phyloP scores from a whole-genome alignment of 92 coral and sea anemone species.

The Siderastrea radians region DNA sequence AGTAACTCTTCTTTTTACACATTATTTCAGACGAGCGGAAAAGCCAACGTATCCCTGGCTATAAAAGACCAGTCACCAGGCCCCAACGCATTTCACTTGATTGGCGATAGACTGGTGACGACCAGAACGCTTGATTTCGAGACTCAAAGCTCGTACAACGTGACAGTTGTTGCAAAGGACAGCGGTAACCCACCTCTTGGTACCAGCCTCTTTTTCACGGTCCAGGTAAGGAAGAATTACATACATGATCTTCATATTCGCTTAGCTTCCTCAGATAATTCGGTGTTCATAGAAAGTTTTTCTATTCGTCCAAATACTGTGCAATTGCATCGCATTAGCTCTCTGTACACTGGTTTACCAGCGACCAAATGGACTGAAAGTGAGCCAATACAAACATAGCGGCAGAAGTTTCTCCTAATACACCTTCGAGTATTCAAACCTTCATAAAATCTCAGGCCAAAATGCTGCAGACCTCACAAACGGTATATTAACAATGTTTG shows the following conservation, averaged over 20 bases:
- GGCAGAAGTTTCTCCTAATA: no score
- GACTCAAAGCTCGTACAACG: conserved; percentile 60
- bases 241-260: neutral
- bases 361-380: no score
- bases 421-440: no score
- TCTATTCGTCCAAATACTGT: no score
- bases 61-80: conserved; percentile 71
- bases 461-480: no score
- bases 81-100: conserved; percentile 66
- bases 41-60: conserved; percentile 56
- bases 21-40: conserved; percentile 56
- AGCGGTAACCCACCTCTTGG: conserved; percentile 84
- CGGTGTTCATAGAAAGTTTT: neutral
- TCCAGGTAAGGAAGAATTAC: conserved; percentile 61
- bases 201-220: conserved; percentile 59
- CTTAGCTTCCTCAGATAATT: neutral
- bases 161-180: conserved; percentile 83
- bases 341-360: no score
- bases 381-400: no score
- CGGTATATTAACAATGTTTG: no score
- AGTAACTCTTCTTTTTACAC: neutral
- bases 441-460: no score
- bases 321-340: no score
- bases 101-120: conserved; percentile 74
- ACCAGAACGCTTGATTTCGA: conserved; percentile 79